Conservation (phyloP, 2,888 invertebrate species). For the Neoaliturus tenellus region DNA sequence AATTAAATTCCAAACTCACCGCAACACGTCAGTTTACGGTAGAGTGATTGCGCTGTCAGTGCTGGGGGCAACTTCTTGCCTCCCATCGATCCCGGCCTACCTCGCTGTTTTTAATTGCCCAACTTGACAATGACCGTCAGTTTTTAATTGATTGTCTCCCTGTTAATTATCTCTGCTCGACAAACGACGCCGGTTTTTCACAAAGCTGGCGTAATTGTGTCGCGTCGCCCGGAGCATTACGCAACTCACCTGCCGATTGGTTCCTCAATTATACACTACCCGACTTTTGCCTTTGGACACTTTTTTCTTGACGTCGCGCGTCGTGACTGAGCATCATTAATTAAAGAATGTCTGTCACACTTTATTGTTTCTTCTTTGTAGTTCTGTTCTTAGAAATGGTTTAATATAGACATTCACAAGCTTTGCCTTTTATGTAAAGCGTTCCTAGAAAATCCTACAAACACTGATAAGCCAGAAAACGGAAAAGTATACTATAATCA, state of each 20-base stretch:
- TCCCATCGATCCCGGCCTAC: neutral
- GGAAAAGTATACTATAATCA: no score
- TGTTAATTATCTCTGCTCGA: constrained; percentile 47
- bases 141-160: constrained; percentile 52
- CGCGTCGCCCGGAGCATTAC: constrained; percentile 40
- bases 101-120: constrained; percentile 43
- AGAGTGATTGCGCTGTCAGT: neutral
- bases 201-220: constrained; percentile 31
- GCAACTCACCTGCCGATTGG: constrained; percentile 34
- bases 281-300: neutral
- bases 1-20: no score
- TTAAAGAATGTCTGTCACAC: constrained; percentile 30
- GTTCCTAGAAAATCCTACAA: no score
- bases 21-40: no score
- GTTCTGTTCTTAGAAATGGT: no score
- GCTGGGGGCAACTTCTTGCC: neutral
- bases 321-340: constrained; percentile 8
- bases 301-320: neutral
- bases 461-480: no score
- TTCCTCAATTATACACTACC: constrained; percentile 17
- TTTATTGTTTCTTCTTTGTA: neutral
- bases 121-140: constrained; percentile 47
- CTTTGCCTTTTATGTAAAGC: no score
- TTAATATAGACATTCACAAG: no score
- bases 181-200: constrained; percentile 32